These are phyloP conservation scores for Galago senegalensis DNA, from an alignment of 2,797 vertebrate species.

Conservation along the genomic window DNA sequence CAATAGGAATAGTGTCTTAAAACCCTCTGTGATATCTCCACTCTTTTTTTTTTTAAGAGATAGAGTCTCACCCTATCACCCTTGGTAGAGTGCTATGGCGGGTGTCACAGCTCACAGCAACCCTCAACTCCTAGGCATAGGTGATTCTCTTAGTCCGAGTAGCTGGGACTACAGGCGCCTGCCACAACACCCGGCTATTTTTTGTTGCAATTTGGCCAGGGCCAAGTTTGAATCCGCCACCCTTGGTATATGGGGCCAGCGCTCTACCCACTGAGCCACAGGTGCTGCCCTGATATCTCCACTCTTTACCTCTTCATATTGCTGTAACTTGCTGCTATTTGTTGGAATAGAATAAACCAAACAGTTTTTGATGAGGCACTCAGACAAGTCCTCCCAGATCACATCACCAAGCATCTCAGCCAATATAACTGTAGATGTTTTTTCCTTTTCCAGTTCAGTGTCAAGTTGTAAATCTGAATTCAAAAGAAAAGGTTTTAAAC, in stretches of 20 bases:
- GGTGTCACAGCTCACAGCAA: too few species aligned
- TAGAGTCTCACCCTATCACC: too few species aligned
- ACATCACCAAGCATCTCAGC: constrained; percentile 93
- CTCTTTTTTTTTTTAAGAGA: constrained; percentile 58
- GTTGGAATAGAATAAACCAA: constrained; percentile 96
- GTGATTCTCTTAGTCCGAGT: too few species aligned
- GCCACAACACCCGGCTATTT: too few species aligned
- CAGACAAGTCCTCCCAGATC: constrained; percentile 96
- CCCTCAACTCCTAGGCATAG: too few species aligned
- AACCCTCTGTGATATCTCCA: not conserved
- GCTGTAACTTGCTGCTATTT: constrained; percentile 95
- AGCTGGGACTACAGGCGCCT: too few species aligned
- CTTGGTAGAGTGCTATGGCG: too few species aligned
- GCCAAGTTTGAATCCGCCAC: too few species aligned
- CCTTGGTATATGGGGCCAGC: too few species aligned
- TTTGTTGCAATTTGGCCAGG: too few species aligned
- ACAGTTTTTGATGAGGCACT: constrained; percentile 96
- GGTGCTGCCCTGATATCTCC: not conserved
- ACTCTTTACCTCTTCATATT: constrained; percentile 93
- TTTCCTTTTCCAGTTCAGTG: constrained; percentile 72
- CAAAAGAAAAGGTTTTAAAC: constrained; percentile 62
- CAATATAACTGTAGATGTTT: constrained; percentile 75
- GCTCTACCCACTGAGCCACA: too few species aligned
- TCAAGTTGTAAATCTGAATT: constrained; percentile 91
- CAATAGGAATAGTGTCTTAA: not conserved